Percentiles rank a stretch among this genome's conserved stretches.
Evolutionary conservation across 1,140 invertebrate species (phyloP).

Genomic region (Bombus consobrinus): DNA sequence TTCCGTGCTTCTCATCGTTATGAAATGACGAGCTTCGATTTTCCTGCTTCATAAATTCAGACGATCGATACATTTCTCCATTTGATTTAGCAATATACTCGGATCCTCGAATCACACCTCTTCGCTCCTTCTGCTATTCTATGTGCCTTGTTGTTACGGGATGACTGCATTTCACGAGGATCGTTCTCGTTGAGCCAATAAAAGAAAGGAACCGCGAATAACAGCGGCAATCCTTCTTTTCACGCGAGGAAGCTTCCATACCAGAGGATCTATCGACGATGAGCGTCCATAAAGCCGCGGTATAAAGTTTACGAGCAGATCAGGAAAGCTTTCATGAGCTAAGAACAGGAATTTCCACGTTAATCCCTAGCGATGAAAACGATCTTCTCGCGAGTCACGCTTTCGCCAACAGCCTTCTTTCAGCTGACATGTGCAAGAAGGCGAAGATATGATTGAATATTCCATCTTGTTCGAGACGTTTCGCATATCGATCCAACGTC

Average conservation of each 20-base stretch:
- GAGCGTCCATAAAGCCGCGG: neutral
- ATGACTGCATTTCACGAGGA: too few species aligned
- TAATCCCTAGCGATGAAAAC: neutral
- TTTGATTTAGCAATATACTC: neutral
- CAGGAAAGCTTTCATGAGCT: conserved; percentile 3
- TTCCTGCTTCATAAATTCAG: neutral
- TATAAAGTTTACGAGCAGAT: conserved; percentile 15
- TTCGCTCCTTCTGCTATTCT: neutral
- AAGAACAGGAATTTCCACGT: neutral
- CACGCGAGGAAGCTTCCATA: neutral
- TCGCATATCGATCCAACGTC: neutral
- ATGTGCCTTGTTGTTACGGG: neutral
- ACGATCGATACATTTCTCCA: neutral
- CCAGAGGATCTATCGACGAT: neutral
- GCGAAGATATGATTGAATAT: neutral
- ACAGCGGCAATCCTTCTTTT: neutral
- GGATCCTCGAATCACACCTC: neutral
- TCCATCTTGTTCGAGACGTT: neutral
- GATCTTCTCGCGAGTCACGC: neutral
- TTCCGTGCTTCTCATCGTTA: too few species aligned
- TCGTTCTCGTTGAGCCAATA: neutral
- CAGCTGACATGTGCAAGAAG: neutral
- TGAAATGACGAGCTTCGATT: too few species aligned
- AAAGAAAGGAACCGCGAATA: neutral
- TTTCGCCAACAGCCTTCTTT: neutral